A percentile compares a stretch with the other conserved stretches of the same genome.
Evolutionary conservation across 2,797 vertebrate genomes (phyloP).

Genomic region (Falco naumanni): DNA sequence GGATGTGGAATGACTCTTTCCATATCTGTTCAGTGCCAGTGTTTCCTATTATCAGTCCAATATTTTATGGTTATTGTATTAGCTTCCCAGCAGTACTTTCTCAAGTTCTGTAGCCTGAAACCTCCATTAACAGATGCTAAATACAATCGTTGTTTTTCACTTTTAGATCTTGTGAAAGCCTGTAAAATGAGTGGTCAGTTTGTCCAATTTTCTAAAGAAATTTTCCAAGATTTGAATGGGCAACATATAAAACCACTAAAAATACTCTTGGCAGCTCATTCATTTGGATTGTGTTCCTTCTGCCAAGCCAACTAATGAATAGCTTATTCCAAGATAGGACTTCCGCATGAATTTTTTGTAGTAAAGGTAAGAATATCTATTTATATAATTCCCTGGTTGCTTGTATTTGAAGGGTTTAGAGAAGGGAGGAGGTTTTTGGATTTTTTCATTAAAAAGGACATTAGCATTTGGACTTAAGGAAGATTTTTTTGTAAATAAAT

Average conservation of each 20-base stretch:
- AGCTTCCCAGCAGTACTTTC: constrained; percentile 63
- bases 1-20: constrained; percentile 51
- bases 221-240: constrained; percentile 70
- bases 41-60: constrained; percentile 71
- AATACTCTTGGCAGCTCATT: constrained; percentile 66
- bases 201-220: constrained; percentile 67
- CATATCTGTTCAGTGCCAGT: constrained; percentile 57
- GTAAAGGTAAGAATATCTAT: constrained; percentile 70
- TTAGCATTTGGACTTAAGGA: not conserved
- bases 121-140: constrained; percentile 67
- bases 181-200: constrained; percentile 66
- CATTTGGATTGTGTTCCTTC: constrained; percentile 48
- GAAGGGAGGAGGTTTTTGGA: not conserved
- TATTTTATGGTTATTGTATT: constrained; percentile 60
- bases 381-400: constrained; percentile 53
- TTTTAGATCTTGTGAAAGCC: constrained; percentile 53
- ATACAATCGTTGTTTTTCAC: constrained; percentile 68
- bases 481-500: not conserved
- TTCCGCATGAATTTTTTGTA: constrained; percentile 65
- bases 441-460: not conserved
- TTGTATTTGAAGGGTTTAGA: constrained; percentile 25
- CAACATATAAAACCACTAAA: constrained; percentile 71
- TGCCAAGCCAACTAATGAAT: constrained; percentile 72
- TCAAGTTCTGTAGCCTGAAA: constrained; percentile 64
- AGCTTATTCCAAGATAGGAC: constrained; percentile 72